Percentiles rank a stretch among this genome's conserved stretches.
Conservation (phyloP, 1,140 invertebrate genomes). For the Calycopis cecrops region DNA sequence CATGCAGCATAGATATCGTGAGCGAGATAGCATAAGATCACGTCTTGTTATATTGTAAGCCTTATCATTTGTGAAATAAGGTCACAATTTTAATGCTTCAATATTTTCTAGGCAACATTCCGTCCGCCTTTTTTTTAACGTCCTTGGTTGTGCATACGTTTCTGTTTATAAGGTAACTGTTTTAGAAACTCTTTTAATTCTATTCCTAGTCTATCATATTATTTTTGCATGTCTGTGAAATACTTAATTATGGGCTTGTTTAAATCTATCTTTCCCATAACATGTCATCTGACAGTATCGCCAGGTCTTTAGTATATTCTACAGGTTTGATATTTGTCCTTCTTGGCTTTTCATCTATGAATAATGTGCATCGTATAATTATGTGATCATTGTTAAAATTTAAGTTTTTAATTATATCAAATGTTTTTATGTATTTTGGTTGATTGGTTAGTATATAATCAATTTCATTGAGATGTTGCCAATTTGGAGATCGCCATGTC, state of each 20-base stretch:
- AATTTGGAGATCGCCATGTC: no score
- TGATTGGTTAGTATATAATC: slow-evolving; percentile 20
- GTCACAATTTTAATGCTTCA: no score
- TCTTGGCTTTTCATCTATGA: slow-evolving; percentile 9
- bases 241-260: neutral
- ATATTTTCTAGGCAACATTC: no score
- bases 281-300: slow-evolving; percentile 4
- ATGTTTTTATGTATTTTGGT: slow-evolving; percentile 13
- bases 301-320: slow-evolving; percentile 2
- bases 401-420: slow-evolving; percentile 24
- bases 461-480: slow-evolving; percentile 14
- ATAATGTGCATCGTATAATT: slow-evolving; percentile 21
- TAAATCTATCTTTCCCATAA: slow-evolving; percentile 16
- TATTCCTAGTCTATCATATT: no score
- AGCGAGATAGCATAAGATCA: no score
- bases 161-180: slow-evolving; percentile 11
- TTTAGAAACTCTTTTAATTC: slow-evolving; percentile 13
- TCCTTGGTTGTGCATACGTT: no score
- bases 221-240: slow-evolving; percentile 12
- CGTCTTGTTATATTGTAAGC: no score
- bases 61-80: no score
- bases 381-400: no score
- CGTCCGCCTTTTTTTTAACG: no score
- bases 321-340: slow-evolving; percentile 18
- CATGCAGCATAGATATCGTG: no score